Evolutionary conservation across 1,140 invertebrate genomes (phyloP), one percentile per base, ranked within the genome.

Genomic region (Ridgeia piscesae): DNA sequence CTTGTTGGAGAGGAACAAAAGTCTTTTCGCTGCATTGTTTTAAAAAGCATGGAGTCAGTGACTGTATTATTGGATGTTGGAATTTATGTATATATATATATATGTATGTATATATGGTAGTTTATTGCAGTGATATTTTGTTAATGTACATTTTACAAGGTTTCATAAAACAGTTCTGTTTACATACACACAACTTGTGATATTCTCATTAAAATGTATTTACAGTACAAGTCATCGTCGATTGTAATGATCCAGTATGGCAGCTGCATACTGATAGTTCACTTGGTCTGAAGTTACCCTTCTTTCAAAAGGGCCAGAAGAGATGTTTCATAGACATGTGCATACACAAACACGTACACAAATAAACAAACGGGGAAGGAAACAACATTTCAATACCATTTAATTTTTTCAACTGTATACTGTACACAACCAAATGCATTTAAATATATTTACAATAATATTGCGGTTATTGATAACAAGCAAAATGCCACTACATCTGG

Each of bases 351-450:
- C 58, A 77, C 58, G 58, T 21, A 77, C 58, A 21, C 58, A 77
- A 9, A 31, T 31, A 77, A 2, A 31, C 58, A 77, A 77, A 77
- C 58, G 27, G 17, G 2, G 17, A 77, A 17, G 17, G 27, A 77
- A 77, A 77, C 27, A 77, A 77, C 58, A 77, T 77, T 77, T 77
- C 58, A 77, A 77, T 77, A 21, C 58, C 17, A 77, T 77, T 77
- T 77, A 21, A 77, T 77, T 77, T 77, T 8, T 77, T 77, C 58
- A 77, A 31, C 58, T 77, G 58, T 77, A 77, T 21, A 31, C 58
- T 77, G 58, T 77, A 77, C 58, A 77, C 58, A 77, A 77, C 58
- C 58, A 77, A 77, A 77, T 77, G 58, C 58, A 77, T 77, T 77
- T 77, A 77, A 77, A 77, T 77, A 77, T 77, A 77, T 27, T 77